Evolutionary conservation across 2,113 vertebrate species (phyloP), one percentile per base, ranked within the genome.

Genomic region (Ellobius talpinus): DNA sequence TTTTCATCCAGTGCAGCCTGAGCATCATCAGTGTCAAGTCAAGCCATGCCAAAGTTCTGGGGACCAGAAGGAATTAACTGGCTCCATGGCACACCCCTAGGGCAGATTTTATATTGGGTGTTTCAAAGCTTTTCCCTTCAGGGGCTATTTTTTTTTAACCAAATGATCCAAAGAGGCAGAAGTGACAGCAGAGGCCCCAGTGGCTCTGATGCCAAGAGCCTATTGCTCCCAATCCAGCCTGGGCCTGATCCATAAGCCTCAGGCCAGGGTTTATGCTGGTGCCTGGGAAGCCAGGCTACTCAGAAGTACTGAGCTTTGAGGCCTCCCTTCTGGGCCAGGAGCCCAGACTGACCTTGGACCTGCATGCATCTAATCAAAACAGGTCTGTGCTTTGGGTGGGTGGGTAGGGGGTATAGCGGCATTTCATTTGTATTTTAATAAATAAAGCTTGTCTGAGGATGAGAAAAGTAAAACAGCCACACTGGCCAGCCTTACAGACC

Each of bases 311-410:
- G 55, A 79, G 91, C 21, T 55, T 39, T 1, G 0, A 0, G 39
- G n/a, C 45, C 77, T 81, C 3, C 17, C 1, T 26, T 77, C 89
- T 68, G 1, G 0, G 93, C 91, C 33, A 31, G 90, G 61, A 82
- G 92, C 55, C 74, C 50, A 33, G 47, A 29, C 87, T 74, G 87
- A 92, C 89, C 87, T 85, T 66, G 66, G 70, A 63, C n/a, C 42
- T 77, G 21, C 24, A 1, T 0, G 63, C 16, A 58, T 88, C 91
- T 94, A 77, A 95, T 91, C 78, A 92, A 73, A 94, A 94, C 23
- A 92, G 70, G 76, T 42, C 89, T 24, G 39, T 7, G 5, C 61
- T 79, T 16, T 24, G 36, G 68, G 68, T 52, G 86, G 47, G 63
- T 33, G 42, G 61, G 79, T 55, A 17, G 33, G 84, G 65, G 17